Base-by-base conservation (phyloP, 2,888 invertebrate species). In the Chirona hameri region DNA sequence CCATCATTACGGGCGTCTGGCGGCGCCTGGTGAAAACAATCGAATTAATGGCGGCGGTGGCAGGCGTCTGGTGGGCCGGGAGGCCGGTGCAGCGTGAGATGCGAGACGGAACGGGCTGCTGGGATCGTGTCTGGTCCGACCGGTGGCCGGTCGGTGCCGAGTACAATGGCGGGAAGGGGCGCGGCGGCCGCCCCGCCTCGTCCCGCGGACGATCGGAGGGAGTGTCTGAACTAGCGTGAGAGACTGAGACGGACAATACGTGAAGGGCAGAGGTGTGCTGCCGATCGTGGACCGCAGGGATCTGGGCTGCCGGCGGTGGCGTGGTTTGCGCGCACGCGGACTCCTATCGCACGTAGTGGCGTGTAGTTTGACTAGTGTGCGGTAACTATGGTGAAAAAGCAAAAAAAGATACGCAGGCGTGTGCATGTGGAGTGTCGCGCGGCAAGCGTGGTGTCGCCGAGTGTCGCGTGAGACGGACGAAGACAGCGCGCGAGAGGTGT, bases 1-100 rank as follows among this genome's bases (percentile, higher is more conserved):
- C 76, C 24, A 76, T 76, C 24, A 76, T 76, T 27, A 76, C 76
- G 46, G 76, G 39, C 76, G 76, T 76, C 76, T 76, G 76, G 76
- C 18, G 46, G 76, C 72, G 10, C 18, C 72, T 10, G 72, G 72
- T 72, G 72, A 72, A 72, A 72, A 72, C 72, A 72, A 72, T 72
- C 72, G 27, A 31, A 72, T 72, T 72, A 72, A 31, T 72, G 18
- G 72, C 72, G 31, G 31, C 18, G 29, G 27, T 14, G 27, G 29
- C 69, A 3, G n/a, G 65, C n/a, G 65, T 65, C 65, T 65, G 65
- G 65, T 27, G n/a, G 57, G 57, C 57, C 57, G 55, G 15, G 7
- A 7, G 57, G 57, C 57, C 57, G 57, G 57, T 21, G 21, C 5
- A 21, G 21, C 5, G 18, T 24, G 57, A 55, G 57, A 18, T 7